Evolutionary conservation across 2,888 invertebrate genomes (phyloP), one percentile per base, ranked within the genome.

Genomic region (Sinohyriopsis cumingii): DNA sequence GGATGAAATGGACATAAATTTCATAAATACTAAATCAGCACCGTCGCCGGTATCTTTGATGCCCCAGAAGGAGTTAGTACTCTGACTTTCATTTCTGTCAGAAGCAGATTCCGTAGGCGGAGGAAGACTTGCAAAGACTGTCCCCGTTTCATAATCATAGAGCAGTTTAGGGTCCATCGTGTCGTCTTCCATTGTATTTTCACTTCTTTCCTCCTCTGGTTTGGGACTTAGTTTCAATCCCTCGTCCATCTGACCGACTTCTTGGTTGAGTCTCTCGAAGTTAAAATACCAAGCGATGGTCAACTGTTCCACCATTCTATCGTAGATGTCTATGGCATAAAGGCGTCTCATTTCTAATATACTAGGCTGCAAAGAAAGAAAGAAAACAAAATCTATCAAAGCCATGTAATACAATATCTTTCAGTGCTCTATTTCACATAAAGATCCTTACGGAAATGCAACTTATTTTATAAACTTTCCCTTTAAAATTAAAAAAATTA

Each of bases 301-400:
- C 65, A 77, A 72, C 0, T 68, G 68, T 59, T 75, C 63, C 1
- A 67, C 68, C 65, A 71, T 71, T 25, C 77, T 55, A 18, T 73
- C 15, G 22, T 72, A 63, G 18, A 77, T 61, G 55, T 77, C 77
- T 63, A 75, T 73, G 5, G 77, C 77, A 59, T 77, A 77, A 9
- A 77, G 33, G n/a, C 77, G 59, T n/a, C 70, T 71, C 22, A 68
- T 15, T 9, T 71, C 62, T 9, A 68, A 61, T 24, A 59, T 45
- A 15, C 45, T 45, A 45, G 45, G 45, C 45, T 45, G 45, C 12
- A 45, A 45, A 45, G 15, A 45, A 2, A 45, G 3, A 45, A 45
- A 45, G 12, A 15, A 15, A 45, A 45, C 3, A 12, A 45, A 3
- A 12, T 45, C 7, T 1, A 45, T 45, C 12, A 45, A 45, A 45